Percentiles rank a stretch among this genome's conserved stretches.
These are phyloP conservation scores for Drosophila kurseongensis DNA, from an alignment of 1,140 invertebrate species.

Conservation along the genomic window DNA sequence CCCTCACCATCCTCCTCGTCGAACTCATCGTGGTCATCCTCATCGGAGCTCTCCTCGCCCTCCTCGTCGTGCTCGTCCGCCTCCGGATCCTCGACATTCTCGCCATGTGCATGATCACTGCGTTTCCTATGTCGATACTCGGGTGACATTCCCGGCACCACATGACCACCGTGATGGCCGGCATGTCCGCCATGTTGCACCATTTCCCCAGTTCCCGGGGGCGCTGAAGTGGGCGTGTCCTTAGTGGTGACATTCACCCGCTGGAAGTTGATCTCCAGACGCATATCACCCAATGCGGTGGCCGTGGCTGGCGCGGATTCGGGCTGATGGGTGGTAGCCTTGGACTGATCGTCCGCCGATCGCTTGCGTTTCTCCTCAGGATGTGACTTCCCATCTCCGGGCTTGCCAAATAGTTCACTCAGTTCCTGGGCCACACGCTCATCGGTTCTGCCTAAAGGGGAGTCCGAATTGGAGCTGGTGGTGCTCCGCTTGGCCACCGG, in stretches of 20 bases:
- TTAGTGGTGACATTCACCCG: conserved; percentile 63
- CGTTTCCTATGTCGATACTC: conserved; percentile 73
- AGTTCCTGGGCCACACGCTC: conserved; percentile 83
- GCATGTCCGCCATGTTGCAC: conserved; percentile 59
- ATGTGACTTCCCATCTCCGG: conserved; percentile 34
- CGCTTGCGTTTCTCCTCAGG: conserved; percentile 85
- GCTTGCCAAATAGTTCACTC: conserved; percentile 85
- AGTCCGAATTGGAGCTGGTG: conserved; percentile 55
- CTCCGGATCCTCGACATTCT: conserved; percentile 75
- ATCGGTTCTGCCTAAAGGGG: conserved; percentile 64
- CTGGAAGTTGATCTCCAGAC: conserved; percentile 72
- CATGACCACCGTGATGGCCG: conserved; percentile 46
- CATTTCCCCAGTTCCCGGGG: conserved; percentile 37
- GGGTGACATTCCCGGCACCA: conserved; percentile 26
- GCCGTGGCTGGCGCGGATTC: conserved; percentile 37
- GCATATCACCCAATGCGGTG: conserved; percentile 70
- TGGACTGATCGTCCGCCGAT: conserved; percentile 76
- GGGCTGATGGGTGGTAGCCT: conserved; percentile 65
- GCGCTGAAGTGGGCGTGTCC: conserved; percentile 33
- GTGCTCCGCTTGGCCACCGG: conserved; percentile 87
- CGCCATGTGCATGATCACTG: conserved; percentile 75
- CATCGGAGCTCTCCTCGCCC: conserved; percentile 74
- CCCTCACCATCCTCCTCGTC: conserved; percentile 83
- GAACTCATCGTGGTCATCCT: conserved; percentile 85
- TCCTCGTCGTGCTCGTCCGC: conserved; percentile 85